These are phyloP conservation scores for Asteroscopus sphinx DNA, from an alignment of 2,888 invertebrate genomes.

Conservation along the genomic window DNA sequence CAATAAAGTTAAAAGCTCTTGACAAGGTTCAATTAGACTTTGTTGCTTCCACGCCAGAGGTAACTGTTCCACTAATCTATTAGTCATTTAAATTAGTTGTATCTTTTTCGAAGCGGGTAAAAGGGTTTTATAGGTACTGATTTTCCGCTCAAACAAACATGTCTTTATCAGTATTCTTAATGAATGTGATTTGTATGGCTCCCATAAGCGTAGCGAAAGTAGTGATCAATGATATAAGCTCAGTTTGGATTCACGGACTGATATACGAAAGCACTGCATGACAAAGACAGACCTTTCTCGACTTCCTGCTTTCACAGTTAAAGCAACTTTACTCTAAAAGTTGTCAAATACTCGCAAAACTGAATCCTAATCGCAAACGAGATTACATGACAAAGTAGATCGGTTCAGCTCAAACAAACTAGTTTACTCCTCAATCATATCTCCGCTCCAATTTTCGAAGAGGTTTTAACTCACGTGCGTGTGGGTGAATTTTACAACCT, in stretches of 20 bases:
- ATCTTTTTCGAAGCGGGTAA: too few species aligned
- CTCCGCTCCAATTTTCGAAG: slow-evolving; percentile 29
- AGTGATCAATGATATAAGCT: too few species aligned
- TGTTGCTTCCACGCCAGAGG: neutral
- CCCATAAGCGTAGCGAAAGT: too few species aligned
- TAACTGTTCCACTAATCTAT: neutral
- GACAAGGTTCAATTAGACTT: neutral
- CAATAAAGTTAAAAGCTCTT: neutral
- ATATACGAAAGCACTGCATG: too few species aligned
- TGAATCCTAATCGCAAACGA: slow-evolving; percentile 18
- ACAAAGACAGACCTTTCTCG: neutral
- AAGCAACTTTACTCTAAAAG: slow-evolving; percentile 1
- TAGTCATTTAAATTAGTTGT: too few species aligned
- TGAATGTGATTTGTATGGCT: too few species aligned
- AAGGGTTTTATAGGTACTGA: too few species aligned
- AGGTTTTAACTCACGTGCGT: slow-evolving; percentile 18
- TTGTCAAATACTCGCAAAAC: slow-evolving; percentile 14
- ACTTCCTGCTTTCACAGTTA: neutral
- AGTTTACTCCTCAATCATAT: slow-evolving; percentile 41
- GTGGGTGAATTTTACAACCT: slow-evolving; percentile 30
- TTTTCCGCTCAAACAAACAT: too few species aligned
- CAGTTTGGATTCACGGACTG: too few species aligned
- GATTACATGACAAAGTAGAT: slow-evolving; percentile 25
- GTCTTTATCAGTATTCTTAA: too few species aligned
- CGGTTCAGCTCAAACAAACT: slow-evolving; percentile 27